Evolutionary conservation across 2,113 vertebrate species (phyloP), one percentile per base, ranked within the genome.

Genomic region (Oreochromis spilurus): DNA sequence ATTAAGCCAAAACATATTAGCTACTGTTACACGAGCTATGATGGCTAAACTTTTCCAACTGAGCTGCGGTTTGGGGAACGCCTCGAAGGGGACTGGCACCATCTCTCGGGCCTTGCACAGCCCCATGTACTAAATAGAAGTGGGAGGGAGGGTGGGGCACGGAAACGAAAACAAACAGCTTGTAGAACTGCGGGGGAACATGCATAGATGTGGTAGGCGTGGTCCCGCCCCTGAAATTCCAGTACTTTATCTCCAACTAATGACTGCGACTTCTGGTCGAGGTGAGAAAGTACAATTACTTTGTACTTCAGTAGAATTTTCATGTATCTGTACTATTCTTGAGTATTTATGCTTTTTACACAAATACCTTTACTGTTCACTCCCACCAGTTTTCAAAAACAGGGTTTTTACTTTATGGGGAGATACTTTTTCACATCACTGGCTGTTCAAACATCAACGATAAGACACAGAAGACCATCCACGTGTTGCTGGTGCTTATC

Each of bases 61-160:
- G 19, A 60, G 55, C 26, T 58, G 55, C 13, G 5, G 26, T 58
- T 58, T 58, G 8, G 57, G 8, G 57, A 60, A 17, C 8, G 14
- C 14, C 57, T 60, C 26, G 2, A 60, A 19, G 9, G 57, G 55
- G 57, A 2, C 57, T 29, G 29, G 29, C 29, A 4, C 4, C 29
- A 29, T 4, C 29, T 29, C 29, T 5, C 29, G 29, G 29, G 29
- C 29, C 29, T 29, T 4, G 29, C 29, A 29, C 4, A 60, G 29
- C 9, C 29, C 5, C 57, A 0, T 19, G 57, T 34, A 17, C 57
- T 60, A 60, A 60, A 0, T 0, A 60, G 57, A 1, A 60, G 57
- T 19, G 29, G 0, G 29, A 17, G 57, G 14, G 14, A 1, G 57
- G 57, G 26, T 0, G 55, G 26, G 0, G 14, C 26, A 58, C 3